These are phyloP conservation scores for Poliocrania exsul DNA, from an alignment of 2,797 vertebrate genomes.

Conservation along the genomic window DNA sequence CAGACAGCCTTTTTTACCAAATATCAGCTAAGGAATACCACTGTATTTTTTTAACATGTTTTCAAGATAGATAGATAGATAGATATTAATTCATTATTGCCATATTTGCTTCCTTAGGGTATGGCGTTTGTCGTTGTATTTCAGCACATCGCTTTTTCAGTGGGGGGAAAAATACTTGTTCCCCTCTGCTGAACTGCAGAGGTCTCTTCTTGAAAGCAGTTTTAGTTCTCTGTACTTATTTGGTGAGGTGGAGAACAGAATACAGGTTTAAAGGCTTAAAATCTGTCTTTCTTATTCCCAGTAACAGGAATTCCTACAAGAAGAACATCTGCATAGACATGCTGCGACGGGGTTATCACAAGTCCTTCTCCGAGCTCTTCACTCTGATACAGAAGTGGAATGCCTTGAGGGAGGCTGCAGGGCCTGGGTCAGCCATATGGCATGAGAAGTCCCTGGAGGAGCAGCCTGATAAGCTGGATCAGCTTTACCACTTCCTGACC, in stretches of 20 bases:
- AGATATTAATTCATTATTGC: neutral
- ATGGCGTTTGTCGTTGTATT: neutral
- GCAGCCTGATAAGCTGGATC: constrained; percentile 89
- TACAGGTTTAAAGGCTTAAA: constrained; percentile 47
- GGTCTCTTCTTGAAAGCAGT: constrained; percentile 30
- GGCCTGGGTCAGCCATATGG: constrained; percentile 93
- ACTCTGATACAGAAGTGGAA: constrained; percentile 84
- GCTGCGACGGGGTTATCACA: constrained; percentile 81
- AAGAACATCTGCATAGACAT: constrained; percentile 89
- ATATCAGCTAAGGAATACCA: neutral
- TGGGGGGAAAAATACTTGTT: neutral
- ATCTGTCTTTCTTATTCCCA: constrained; percentile 71
- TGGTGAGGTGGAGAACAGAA: neutral
- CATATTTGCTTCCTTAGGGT: neutral
- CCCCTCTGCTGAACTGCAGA: constrained; percentile 12
- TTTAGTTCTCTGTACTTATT: neutral
- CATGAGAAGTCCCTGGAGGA: constrained; percentile 87
- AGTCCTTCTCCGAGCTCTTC: constrained; percentile 82
- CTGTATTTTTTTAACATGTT: constrained; percentile 14
- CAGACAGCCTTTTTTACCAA: neutral
- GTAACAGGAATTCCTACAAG: constrained; percentile 84
- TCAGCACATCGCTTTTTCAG: neutral
- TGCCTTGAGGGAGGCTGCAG: constrained; percentile 86
- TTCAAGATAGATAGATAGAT: neutral
- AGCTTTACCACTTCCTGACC: constrained; percentile 85